A percentile compares a stretch with the other conserved stretches of the same genome.
Conservation (phyloP, 2,113 vertebrate genomes). For the Sceloporus undulatus region DNA sequence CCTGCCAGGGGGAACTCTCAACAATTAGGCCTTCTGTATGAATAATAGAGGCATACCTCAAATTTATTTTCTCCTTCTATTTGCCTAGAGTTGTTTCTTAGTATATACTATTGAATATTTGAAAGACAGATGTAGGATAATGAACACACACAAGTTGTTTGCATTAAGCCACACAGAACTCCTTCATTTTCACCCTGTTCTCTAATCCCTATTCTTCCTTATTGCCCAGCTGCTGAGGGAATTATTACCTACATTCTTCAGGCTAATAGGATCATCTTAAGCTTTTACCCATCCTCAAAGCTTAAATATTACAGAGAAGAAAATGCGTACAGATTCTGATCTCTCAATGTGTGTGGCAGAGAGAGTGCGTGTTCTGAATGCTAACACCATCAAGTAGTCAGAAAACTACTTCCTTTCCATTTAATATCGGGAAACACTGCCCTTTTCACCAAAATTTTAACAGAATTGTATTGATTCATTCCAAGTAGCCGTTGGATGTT, state of each 20-base stretch:
- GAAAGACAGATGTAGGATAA: conserved; percentile 13
- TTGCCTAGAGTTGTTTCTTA: conserved; percentile 16
- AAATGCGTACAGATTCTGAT: not conserved
- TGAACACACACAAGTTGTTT: not conserved
- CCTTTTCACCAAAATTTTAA: conserved; percentile 3
- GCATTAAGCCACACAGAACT: not conserved
- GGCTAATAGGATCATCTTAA: conserved; percentile 45
- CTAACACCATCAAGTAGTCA: not conserved
- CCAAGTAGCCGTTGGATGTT: not conserved
- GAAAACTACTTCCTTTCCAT: not conserved
- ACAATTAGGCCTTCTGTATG: not conserved
- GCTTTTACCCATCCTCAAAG: conserved; percentile 32
- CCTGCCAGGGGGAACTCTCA: not conserved
- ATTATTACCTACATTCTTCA: conserved; percentile 8
- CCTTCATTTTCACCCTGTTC: not conserved
- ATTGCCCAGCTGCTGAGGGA: not conserved
- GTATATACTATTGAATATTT: not conserved
- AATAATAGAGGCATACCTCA: not conserved
- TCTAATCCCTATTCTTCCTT: conserved; percentile 30
- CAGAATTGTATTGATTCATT: conserved; percentile 13
- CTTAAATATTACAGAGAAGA: not conserved
- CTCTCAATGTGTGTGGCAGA: not conserved
- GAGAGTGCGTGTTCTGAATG: not conserved
- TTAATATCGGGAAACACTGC: not conserved
- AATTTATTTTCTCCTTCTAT: not conserved